These are phyloP conservation scores for Rhadinocentrus ornatus DNA, from an alignment of 2,797 vertebrate genomes.

Conservation along the genomic window DNA sequence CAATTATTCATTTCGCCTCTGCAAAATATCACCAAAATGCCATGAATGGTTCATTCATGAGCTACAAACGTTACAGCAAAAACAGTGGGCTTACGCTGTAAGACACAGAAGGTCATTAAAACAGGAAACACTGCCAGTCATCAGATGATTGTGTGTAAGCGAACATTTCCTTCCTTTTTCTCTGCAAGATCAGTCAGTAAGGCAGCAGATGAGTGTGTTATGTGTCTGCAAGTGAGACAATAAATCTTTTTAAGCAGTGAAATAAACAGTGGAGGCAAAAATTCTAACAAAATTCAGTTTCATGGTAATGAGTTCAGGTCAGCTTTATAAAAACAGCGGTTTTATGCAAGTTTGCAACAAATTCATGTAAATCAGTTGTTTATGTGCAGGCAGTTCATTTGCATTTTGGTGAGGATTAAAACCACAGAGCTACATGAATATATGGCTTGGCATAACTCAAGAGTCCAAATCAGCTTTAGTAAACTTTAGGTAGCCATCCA, in stretches of 20 bases:
- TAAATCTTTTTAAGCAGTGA: background rate
- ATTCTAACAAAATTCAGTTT: background rate
- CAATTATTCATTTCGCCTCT: background rate
- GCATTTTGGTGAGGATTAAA: background rate
- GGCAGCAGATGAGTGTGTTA: background rate
- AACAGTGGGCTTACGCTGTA: constrained; percentile 11
- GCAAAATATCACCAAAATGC: background rate
- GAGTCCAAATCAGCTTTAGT: constrained; percentile 20
- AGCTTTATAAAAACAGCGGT: background rate
- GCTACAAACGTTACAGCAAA: constrained; percentile 3
- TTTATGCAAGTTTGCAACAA: background rate
- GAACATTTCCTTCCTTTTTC: constrained; percentile 77
- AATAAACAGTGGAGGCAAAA: background rate
- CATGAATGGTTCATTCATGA: constrained; percentile 52
- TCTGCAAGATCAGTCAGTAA: constrained; percentile 39
- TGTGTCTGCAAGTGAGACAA: background rate
- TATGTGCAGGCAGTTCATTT: background rate
- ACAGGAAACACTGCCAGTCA: constrained; percentile 68
- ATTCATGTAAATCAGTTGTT: background rate
- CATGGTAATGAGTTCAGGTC: background rate
- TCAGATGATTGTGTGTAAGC: constrained; percentile 76
- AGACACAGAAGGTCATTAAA: constrained; percentile 41
- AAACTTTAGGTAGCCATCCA: constrained; percentile 4
- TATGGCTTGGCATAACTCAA: constrained; percentile 12
- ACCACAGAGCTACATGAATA: background rate